phyloP scores from a whole-genome alignment of 2,888 invertebrate genomes.

The Podotricha telesiphe region DNA sequence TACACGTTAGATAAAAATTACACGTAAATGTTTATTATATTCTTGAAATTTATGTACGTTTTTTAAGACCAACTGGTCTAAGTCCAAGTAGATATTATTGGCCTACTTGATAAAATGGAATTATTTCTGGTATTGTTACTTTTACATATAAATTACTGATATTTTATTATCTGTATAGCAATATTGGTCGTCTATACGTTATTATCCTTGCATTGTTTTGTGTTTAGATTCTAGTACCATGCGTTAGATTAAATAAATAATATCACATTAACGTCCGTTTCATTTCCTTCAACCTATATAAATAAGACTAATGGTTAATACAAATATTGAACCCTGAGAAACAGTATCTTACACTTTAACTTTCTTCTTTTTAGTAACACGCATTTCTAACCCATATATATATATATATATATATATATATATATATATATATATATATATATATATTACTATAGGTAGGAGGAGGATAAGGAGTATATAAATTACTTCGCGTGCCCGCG shows the following conservation, averaged over 20 bases:
- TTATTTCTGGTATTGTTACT: slow-evolving; percentile 45
- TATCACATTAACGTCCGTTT: slow-evolving; percentile 14
- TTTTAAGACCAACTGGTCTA: slow-evolving; percentile 4
- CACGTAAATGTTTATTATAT: slow-evolving; percentile 8
- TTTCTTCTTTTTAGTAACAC: too few species aligned
- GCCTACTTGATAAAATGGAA: not conserved
- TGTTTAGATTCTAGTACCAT: slow-evolving; percentile 55
- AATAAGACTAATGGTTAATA: not conserved
- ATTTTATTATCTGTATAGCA: slow-evolving; percentile 26
- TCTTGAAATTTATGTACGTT: slow-evolving; percentile 9
- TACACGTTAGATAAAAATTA: not conserved
- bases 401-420: too few species aligned
- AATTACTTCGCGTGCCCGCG: too few species aligned
- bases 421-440: too few species aligned
- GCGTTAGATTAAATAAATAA: slow-evolving; percentile 71
- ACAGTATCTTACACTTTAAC: too few species aligned
- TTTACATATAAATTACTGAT: slow-evolving; percentile 45
- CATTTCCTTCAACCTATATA: not conserved
- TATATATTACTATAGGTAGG: too few species aligned
- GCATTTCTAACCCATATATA: too few species aligned
- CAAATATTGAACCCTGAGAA: too few species aligned
- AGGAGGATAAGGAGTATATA: too few species aligned
- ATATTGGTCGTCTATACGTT: slow-evolving; percentile 56
- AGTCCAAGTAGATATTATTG: not conserved
- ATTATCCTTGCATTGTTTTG: slow-evolving; percentile 54